phyloP scores from a whole-genome alignment of 2,888 invertebrate genomes.

The Smittia sp. region DNA sequence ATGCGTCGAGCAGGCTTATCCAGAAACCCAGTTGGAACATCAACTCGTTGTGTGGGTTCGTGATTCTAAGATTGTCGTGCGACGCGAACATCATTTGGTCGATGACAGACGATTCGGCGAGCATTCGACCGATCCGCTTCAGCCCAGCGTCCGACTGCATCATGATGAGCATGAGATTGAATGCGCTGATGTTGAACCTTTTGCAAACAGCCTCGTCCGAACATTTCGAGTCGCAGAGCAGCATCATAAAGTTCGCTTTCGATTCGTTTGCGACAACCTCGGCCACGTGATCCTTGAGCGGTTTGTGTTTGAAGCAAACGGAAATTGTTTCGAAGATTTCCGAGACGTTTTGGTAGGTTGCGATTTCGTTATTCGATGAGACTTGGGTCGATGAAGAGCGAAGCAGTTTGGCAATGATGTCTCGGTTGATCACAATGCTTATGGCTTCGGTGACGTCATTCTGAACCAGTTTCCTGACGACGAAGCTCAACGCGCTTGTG shows the following conservation, averaged over 20 bases:
- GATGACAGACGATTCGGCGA: not conserved
- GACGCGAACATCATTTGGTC: not conserved
- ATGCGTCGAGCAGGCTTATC: not conserved
- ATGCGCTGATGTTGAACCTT: not conserved
- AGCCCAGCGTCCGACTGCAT: not conserved
- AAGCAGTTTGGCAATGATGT: too few species aligned
- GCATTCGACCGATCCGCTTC: not conserved
- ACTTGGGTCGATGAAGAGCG: too few species aligned
- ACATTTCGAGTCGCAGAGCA: not conserved
- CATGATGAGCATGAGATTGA: conserved; percentile 6
- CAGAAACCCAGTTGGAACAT: not conserved
- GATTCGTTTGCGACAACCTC: not conserved
- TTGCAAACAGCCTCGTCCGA: not conserved
- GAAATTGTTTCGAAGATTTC: not conserved
- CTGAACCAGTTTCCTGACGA: not conserved
- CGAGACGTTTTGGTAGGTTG: not conserved
- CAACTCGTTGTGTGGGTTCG: not conserved
- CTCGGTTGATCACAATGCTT: not conserved
- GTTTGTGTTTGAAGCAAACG: not conserved
- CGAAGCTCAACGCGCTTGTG: not conserved
- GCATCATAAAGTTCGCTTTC: not conserved
- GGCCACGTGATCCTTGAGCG: not conserved
- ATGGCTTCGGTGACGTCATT: not conserved
- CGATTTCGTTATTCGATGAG: too few species aligned
- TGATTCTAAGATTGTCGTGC: not conserved